Evolutionary conservation across 2,888 invertebrate genomes (phyloP).

Genomic region (Sisyra terminalis): DNA sequence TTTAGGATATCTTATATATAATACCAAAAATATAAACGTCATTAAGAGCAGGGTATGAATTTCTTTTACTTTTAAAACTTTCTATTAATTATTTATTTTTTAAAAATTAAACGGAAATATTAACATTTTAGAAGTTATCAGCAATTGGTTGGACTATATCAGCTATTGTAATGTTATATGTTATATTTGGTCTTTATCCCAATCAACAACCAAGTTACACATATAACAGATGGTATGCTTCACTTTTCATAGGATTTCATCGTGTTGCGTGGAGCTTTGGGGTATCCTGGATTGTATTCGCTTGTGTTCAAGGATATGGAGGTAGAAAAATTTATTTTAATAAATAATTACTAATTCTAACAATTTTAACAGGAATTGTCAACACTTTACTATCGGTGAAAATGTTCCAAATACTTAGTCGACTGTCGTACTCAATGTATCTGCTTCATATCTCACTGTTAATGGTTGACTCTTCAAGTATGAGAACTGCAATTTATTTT

Average conservation of each 20-base stretch:
- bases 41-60: no score
- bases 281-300: conserved; percentile 11
- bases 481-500: no score
- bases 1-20: conserved; percentile 1
- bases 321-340: conserved; percentile 4
- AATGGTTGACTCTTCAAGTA: not conserved
- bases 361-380: conserved; percentile 21
- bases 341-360: no score
- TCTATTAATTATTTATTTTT: no score
- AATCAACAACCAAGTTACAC: not conserved
- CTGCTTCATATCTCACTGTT: conserved; percentile 10
- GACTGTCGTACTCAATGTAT: conserved; percentile 1
- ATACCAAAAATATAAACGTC: not conserved
- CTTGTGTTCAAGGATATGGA: conserved; percentile 9
- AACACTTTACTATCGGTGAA: not conserved
- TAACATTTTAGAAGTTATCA: not conserved
- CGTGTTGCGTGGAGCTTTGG: conserved; percentile 11
- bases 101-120: no score
- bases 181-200: conserved; percentile 2
- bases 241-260: conserved; percentile 10
- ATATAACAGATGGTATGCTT: not conserved
- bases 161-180: not conserved
- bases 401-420: not conserved
- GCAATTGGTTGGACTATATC: not conserved
- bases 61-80: no score